Percentiles rank a stretch among this genome's conserved stretches.
Evolutionary conservation across 2,113 vertebrate genomes (phyloP).

Genomic region (Columbina picui): DNA sequence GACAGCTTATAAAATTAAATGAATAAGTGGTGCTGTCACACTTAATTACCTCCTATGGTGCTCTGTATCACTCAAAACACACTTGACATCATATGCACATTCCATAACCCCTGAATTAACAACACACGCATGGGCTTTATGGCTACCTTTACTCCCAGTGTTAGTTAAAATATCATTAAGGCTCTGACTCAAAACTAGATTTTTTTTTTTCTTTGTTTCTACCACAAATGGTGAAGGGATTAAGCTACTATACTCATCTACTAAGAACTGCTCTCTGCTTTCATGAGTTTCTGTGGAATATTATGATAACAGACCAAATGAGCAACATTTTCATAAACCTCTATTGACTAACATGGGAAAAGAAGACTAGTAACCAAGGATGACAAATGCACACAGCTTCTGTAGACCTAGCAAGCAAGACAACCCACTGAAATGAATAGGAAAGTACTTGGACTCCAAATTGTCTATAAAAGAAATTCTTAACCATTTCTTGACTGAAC

Average conservation of each 20-base stretch:
- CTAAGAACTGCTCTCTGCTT: background rate
- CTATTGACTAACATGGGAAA: background rate
- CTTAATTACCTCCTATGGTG: background rate
- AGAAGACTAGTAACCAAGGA: background rate
- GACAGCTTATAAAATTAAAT: background rate
- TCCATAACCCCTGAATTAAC: background rate
- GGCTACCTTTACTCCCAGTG: background rate
- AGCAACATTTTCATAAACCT: background rate
- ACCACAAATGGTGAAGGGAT: background rate
- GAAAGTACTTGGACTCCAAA: background rate
- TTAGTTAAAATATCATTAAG: background rate
- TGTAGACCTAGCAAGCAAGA: background rate
- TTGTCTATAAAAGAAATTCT: background rate
- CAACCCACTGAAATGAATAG: background rate
- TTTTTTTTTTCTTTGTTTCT: background rate
- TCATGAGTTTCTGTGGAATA: background rate
- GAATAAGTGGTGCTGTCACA: background rate
- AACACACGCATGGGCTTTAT: background rate
- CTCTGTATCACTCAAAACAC: background rate
- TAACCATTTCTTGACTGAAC: background rate
- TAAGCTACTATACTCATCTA: fast-evolving
- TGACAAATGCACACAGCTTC: background rate
- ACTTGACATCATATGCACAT: background rate
- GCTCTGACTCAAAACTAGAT: background rate
- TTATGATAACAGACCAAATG: background rate